These are phyloP conservation scores for Myocastor coypus DNA, from an alignment of 2,113 vertebrate species.

Conservation along the genomic window DNA sequence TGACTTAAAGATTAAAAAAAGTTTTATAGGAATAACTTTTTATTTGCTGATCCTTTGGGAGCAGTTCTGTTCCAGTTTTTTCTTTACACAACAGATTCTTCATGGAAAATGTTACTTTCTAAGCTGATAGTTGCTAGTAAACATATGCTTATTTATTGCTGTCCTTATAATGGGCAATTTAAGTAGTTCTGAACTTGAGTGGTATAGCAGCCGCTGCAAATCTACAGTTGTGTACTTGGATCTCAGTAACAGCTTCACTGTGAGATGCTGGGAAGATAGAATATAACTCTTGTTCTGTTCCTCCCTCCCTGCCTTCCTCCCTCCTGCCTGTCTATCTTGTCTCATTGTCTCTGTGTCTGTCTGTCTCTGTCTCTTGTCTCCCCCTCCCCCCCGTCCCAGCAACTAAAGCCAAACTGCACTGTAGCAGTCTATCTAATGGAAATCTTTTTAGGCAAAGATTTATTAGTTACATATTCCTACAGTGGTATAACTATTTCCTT, in stretches of 20 bases:
- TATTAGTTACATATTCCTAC: not conserved
- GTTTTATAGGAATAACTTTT: not conserved
- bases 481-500: not conserved
- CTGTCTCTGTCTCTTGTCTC: not conserved
- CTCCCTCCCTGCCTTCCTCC: not conserved
- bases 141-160: not conserved
- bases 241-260: not conserved
- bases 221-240: not conserved
- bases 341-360: not conserved
- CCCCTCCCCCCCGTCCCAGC: not conserved
- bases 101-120: not conserved
- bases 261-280: not conserved
- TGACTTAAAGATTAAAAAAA: not conserved
- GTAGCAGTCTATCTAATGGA: not conserved
- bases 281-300: not conserved
- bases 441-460: not conserved
- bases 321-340: not conserved
- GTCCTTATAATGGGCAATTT: not conserved
- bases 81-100: slow-evolving; percentile 9
- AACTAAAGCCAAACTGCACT: not conserved
- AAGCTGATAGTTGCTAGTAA: not conserved
- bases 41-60: not conserved
- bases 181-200: not conserved
- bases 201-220: not conserved
- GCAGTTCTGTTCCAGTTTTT: not conserved